These are phyloP conservation scores for Mesoligia furuncula DNA, from an alignment of 2,888 invertebrate species.

Conservation along the genomic window DNA sequence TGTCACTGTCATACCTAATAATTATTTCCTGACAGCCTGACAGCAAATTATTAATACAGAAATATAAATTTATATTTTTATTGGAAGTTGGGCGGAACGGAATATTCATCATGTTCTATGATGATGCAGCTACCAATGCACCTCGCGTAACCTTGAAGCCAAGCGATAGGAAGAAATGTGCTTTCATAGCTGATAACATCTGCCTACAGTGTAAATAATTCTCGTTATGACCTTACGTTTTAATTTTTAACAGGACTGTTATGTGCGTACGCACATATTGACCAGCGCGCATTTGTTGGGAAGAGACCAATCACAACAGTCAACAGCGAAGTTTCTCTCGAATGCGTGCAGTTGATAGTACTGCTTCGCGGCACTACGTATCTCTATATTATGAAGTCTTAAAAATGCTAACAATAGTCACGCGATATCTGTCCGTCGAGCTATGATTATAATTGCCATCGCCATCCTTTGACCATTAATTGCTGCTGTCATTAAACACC, in stretches of 20 bases:
- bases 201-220: constrained; percentile 71
- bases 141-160: constrained; percentile 55
- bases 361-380: neutral
- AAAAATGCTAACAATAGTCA: neutral
- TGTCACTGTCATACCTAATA: neutral
- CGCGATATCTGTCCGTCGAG: no score
- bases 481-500: neutral
- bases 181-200: constrained; percentile 68
- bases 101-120: constrained; percentile 15
- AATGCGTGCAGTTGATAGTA: neutral
- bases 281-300: neutral
- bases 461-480: neutral
- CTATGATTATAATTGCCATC: neutral
- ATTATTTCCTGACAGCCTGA: neutral
- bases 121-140: neutral
- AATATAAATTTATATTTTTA: neutral
- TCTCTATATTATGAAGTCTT: neutral
- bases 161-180: constrained; percentile 69
- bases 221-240: neutral
- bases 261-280: neutral
- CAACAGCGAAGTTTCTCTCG: neutral
- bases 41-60: neutral
- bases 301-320: neutral
- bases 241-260: no score
- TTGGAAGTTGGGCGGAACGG: neutral